Conservation (phyloP, 2,888 invertebrate species). For the Quadroppia sp. region DNA sequence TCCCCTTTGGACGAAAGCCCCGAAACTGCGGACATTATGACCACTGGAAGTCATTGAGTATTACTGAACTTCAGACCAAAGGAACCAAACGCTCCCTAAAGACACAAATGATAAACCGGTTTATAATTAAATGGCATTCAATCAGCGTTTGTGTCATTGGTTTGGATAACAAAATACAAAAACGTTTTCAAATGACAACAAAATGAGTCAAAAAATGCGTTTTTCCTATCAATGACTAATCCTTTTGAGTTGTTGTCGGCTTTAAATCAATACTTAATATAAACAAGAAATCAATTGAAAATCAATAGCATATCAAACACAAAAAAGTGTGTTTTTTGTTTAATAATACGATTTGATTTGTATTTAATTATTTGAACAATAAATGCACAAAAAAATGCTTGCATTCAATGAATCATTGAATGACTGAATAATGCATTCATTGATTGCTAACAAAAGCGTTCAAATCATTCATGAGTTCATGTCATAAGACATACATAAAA, state of each 20-base stretch:
- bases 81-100: slow-evolving; percentile 69
- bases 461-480: background rate
- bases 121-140: background rate
- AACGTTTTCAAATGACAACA: background rate
- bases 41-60: slow-evolving; percentile 87
- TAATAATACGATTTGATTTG: too few species aligned
- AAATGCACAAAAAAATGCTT: background rate
- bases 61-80: slow-evolving; percentile 64
- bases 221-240: background rate
- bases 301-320: background rate
- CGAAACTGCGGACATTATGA: slow-evolving; percentile 95
- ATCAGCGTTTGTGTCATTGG: background rate
- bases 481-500: background rate
- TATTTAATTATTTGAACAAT: background rate
- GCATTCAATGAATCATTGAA: background rate
- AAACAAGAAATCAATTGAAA: background rate
- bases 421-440: background rate
- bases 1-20: slow-evolving; percentile 76
- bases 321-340: background rate
- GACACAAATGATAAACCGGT: slow-evolving; percentile 49
- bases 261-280: background rate
- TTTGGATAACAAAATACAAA: background rate
- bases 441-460: slow-evolving; percentile 5
- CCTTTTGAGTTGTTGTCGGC: background rate
- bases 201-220: slow-evolving; percentile 3